A percentile compares a stretch with the other conserved stretches of the same genome.
Evolutionary conservation across 2,113 vertebrate genomes (phyloP).

Genomic region (Mandrillus leucophaeus): DNA sequence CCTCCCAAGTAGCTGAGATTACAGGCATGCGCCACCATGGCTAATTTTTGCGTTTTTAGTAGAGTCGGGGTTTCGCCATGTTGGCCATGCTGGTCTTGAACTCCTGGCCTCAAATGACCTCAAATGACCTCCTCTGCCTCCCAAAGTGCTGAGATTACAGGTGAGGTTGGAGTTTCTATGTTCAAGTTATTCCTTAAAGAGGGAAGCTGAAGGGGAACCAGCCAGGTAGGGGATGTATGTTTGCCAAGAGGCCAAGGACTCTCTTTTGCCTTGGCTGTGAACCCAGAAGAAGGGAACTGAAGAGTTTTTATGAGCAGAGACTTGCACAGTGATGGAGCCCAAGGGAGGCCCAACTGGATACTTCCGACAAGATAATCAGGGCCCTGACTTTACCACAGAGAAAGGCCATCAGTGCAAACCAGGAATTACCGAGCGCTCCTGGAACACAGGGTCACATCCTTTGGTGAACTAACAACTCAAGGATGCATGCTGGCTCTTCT

Average conservation of each 20-base stretch:
- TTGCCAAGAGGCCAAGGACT: background rate
- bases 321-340: background rate
- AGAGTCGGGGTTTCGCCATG: no score
- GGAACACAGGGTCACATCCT: background rate
- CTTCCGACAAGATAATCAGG: background rate
- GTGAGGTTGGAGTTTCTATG: background rate
- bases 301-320: background rate
- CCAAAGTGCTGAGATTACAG: no score
- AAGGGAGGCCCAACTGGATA: background rate
- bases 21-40: no score
- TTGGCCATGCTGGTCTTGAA: no score
- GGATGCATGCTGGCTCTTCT: background rate
- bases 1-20: no score
- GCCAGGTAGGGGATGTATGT: background rate
- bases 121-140: no score
- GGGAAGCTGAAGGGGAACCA: background rate
- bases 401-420: background rate
- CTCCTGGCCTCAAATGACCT: no score
- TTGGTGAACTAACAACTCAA: background rate
- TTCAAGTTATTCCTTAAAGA: background rate
- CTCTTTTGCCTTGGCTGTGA: background rate
- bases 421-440: background rate
- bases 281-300: background rate
- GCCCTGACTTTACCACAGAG: background rate
- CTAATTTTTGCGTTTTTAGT: no score